Percentiles rank a stretch among this genome's conserved stretches.
Evolutionary conservation across 2,888 invertebrate species (phyloP).

Genomic region (Hypercompe scribonia): DNA sequence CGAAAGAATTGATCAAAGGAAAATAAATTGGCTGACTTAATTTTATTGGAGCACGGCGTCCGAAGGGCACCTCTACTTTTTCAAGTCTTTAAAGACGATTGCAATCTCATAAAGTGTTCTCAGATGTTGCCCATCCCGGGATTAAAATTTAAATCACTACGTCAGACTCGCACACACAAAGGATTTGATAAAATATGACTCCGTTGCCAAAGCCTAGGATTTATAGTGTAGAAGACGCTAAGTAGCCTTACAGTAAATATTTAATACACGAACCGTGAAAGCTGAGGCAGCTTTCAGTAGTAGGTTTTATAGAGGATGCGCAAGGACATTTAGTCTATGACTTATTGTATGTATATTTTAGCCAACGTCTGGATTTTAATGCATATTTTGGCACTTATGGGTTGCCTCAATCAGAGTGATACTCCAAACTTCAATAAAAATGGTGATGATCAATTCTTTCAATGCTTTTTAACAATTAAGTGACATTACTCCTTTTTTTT

Average conservation of each 20-base stretch:
- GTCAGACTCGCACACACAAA: not conserved
- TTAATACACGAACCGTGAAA: not conserved
- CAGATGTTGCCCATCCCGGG: not conserved
- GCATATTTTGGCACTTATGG: no score
- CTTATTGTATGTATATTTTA: no score
- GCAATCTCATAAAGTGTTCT: not conserved
- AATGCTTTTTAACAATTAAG: no score
- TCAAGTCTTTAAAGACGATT: not conserved
- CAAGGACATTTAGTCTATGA: not conserved
- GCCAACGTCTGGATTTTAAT: no score
- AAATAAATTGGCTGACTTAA: not conserved
- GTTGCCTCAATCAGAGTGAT: no score
- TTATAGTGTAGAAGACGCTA: not conserved
- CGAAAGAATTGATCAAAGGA: not conserved
- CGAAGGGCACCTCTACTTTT: not conserved
- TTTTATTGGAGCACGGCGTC: not conserved
- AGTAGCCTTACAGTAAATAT: not conserved
- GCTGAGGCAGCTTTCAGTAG: not conserved
- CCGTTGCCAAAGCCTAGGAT: not conserved
- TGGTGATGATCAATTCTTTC: no score
- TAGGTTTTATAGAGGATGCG: not conserved
- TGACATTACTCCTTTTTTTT: no score
- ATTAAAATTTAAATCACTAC: slow-evolving; percentile 1
- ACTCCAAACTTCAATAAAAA: no score
- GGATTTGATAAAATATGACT: not conserved